Percentiles rank a stretch among this genome's conserved stretches.
Conservation (phyloP, 2,888 invertebrate species). For the Griposia aprilina region DNA sequence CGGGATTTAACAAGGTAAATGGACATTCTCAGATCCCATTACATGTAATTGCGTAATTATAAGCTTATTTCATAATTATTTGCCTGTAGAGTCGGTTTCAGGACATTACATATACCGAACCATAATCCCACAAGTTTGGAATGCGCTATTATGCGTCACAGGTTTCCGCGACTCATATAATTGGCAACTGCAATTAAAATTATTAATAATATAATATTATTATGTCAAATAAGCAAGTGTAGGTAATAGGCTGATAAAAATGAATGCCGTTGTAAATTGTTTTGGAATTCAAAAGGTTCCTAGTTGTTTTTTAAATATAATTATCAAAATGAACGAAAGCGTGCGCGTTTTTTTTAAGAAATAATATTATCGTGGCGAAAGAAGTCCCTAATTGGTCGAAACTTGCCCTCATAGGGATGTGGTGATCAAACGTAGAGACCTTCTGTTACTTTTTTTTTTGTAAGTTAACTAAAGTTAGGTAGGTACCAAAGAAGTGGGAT, state of each 20-base stretch:
- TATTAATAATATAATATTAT: no score
- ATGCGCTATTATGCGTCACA: not conserved
- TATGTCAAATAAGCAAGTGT: not conserved
- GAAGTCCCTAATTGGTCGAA: no score
- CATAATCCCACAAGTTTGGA: not conserved
- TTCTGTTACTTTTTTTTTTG: no score
- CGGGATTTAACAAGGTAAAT: not conserved
- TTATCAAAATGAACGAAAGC: not conserved
- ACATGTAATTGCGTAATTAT: not conserved
- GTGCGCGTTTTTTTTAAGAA: no score
- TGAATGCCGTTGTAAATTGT: not conserved
- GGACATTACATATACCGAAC: not conserved
- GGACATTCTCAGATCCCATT: not conserved
- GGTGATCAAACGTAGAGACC: not conserved
- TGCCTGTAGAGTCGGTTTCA: slow-evolving; percentile 21
- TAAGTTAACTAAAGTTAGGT: no score
- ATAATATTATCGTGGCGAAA: not conserved
- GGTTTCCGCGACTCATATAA: not conserved
- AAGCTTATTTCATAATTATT: not conserved
- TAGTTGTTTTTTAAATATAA: no score
- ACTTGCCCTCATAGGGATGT: not conserved
- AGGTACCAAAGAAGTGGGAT: not conserved
- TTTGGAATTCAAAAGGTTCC: not conserved
- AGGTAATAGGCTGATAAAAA: not conserved
- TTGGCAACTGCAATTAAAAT: not conserved